These are phyloP conservation scores for Ceratosolen solmsi DNA, from an alignment of 1,140 invertebrate genomes.

Conservation along the genomic window DNA sequence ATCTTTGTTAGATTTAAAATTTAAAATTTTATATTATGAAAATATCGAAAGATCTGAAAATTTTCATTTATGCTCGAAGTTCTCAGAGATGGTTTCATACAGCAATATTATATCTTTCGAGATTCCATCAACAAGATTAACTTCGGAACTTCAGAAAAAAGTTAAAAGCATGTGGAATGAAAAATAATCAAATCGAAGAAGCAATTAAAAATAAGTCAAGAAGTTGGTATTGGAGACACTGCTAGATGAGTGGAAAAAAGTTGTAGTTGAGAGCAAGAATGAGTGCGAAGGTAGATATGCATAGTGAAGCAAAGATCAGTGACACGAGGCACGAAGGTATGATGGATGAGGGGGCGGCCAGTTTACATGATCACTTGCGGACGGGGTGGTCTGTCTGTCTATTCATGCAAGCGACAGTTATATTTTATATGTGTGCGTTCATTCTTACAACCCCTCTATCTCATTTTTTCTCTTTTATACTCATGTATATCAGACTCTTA, in stretches of 20 bases:
- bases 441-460: not conserved
- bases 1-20: too few relatives aligned
- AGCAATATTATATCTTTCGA: too few relatives aligned
- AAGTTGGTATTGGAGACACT: slow-evolving; percentile 50
- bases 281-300: slow-evolving; percentile 43
- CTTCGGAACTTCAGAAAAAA: too few relatives aligned
- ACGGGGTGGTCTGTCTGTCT: slow-evolving; percentile 72
- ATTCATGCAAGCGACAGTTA: slow-evolving; percentile 49
- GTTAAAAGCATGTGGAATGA: too few relatives aligned
- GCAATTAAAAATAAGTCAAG: slow-evolving; percentile 52
- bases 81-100: too few relatives aligned
- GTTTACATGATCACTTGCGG: slow-evolving; percentile 71
- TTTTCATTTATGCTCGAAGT: too few relatives aligned
- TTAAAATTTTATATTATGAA: too few relatives aligned
- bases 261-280: not conserved
- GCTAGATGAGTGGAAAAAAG: slow-evolving; percentile 53
- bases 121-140: too few relatives aligned
- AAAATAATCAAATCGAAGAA: slow-evolving; percentile 34
- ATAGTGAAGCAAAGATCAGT: slow-evolving; percentile 33
- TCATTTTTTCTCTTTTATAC: not conserved
- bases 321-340: slow-evolving; percentile 64
- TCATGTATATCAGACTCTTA: slow-evolving; percentile 56
- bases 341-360: slow-evolving; percentile 74
- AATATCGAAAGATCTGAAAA: too few relatives aligned
- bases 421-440: slow-evolving; percentile 37